Evolutionary conservation across 2,888 invertebrate species (phyloP), one percentile per base, ranked within the genome.

Genomic region (Plemyria rubiginata): DNA sequence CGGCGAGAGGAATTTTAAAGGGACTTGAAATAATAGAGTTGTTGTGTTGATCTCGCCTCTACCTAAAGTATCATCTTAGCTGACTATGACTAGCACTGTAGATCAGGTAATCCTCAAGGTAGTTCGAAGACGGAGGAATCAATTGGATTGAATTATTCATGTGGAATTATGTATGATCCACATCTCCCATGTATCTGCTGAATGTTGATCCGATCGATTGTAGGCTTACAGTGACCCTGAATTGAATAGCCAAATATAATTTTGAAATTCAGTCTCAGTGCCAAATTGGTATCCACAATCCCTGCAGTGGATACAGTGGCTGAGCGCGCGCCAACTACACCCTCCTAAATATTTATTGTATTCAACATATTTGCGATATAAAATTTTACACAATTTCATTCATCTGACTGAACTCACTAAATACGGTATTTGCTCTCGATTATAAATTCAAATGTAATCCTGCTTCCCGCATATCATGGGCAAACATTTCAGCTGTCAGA

Each of bases 371-470:
- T 15, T 16, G 32, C 22, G 22, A 36, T 54, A 40, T 36, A 16
- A 60, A 54, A 45, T 52, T 46, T 28, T 52, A n/a, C n/a, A n/a
- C n/a, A 52, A 45, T 50, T 54, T 13, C 40, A 29, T 22, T 22
- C 51, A 36, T 48, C 16, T 49, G 12, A n/a, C 38, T 48, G 29
- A 43, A 36, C 36, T 46, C 16, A n/a, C 28, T 48, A 15, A 43
- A 36, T 22, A 40, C 16, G 28, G 46, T 52, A 40, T 46, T 22
- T 53, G 48, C 29, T 54, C 52, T 12, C 3, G 12, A 56, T 61
- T 59, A 53, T 48, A 29, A 54, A 57, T 57, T 60, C 53, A 54
- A 61, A 56, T 56, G 15, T 52, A 9, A 61, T 61, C 32, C 38
- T 8, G 43, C 36, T 53, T 13, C 29, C 49, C 29, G 54, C 52